phyloP scores from a whole-genome alignment of 2,113 vertebrate genomes.

The Butorides virescens region DNA sequence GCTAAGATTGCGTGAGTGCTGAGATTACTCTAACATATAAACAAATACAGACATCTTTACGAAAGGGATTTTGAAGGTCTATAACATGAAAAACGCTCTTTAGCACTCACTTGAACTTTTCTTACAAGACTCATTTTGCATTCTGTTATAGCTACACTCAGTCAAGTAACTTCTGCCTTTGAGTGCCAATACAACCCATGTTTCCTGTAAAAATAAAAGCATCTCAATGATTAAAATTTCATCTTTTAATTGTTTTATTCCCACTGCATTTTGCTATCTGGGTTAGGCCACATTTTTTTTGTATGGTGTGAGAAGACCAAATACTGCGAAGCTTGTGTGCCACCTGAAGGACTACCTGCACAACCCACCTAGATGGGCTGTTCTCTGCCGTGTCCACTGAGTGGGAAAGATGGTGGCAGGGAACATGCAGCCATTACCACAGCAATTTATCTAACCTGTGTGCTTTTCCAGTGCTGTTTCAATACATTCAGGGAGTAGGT shows the following conservation, averaged over 20 bases:
- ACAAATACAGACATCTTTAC: not conserved
- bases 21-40: not conserved
- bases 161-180: not conserved
- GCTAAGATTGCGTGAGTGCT: not conserved
- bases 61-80: not conserved
- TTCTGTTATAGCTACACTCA: not conserved
- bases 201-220: not conserved
- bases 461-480: not conserved
- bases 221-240: not conserved
- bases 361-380: not conserved
- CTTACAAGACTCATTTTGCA: not conserved
- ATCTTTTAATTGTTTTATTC: not conserved
- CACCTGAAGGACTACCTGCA: not conserved
- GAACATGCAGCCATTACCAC: not conserved
- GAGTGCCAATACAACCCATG: not conserved
- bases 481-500: not conserved
- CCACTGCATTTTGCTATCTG: not conserved
- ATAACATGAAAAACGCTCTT: not conserved
- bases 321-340: not conserved
- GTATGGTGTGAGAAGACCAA: rapidly evolving
- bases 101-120: not conserved
- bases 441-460: not conserved
- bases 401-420: not conserved
- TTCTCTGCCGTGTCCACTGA: not conserved
- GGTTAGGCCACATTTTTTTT: not conserved